Percentiles rank a stretch among this genome's conserved stretches.
These are phyloP conservation scores for Homalodisca vitripennis DNA, from an alignment of 1,140 invertebrate genomes.

Conservation along the genomic window DNA sequence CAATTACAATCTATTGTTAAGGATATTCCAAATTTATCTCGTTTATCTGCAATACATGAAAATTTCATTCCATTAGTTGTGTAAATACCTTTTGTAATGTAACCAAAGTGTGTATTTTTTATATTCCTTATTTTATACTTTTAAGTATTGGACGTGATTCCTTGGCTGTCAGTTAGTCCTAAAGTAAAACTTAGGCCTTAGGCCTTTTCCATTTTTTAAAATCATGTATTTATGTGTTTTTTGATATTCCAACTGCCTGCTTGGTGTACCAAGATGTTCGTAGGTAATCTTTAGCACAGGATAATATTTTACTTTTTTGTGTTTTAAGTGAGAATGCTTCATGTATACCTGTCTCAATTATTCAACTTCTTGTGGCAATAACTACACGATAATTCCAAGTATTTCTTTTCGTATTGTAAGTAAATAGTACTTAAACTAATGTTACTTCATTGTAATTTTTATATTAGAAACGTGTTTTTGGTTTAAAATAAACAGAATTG, in stretches of 20 bases:
- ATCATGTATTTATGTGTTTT: neutral
- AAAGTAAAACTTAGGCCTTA: neutral
- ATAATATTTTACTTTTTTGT: neutral
- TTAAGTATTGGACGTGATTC: constrained; percentile 5
- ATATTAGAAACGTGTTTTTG: too few species aligned
- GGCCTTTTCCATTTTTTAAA: neutral
- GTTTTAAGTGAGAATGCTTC: too few species aligned
- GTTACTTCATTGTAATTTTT: too few species aligned
- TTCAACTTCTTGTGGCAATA: too few species aligned
- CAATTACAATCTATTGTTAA: constrained; percentile 35
- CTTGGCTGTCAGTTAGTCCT: neutral
- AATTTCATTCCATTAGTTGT: constrained; percentile 29
- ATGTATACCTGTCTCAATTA: too few species aligned
- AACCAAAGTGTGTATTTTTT: constrained; percentile 16
- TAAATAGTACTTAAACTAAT: too few species aligned
- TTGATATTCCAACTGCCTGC: neutral
- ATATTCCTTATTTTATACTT: neutral
- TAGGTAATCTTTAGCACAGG: neutral
- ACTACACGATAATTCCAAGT: too few species aligned
- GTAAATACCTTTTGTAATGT: neutral
- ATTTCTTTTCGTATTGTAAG: too few species aligned
- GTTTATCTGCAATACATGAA: constrained; percentile 27
- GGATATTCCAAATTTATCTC: constrained; percentile 29
- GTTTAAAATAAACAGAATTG: too few species aligned
- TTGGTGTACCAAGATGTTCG: neutral